A percentile compares a stretch with the other conserved stretches of the same genome.
These are phyloP conservation scores for Micropoecilia bifurca DNA, from an alignment of 2,797 vertebrate species.

Conservation along the genomic window DNA sequence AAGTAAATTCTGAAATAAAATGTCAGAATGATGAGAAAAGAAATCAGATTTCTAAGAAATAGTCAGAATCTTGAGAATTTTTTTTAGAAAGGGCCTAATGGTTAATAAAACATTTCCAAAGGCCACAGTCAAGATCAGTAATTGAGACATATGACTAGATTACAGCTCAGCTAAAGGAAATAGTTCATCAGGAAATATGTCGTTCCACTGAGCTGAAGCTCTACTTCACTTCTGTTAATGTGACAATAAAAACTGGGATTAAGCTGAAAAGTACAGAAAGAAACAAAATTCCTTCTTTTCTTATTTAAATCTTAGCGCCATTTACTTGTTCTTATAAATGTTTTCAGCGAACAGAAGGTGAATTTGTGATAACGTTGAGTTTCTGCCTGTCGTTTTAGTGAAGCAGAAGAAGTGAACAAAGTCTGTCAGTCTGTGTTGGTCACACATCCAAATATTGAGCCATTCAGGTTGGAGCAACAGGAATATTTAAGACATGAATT, in stretches of 20 bases:
- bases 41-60: too few relatives aligned
- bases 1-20: too few relatives aligned
- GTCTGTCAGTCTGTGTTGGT: too few relatives aligned
- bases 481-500: too few relatives aligned
- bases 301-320: not conserved
- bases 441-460: too few relatives aligned
- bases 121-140: conserved; percentile 22
- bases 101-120: conserved; percentile 10
- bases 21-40: too few relatives aligned
- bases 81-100: not conserved
- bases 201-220: not conserved
- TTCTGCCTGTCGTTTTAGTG: too few relatives aligned
- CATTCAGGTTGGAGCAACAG: too few relatives aligned
- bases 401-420: too few relatives aligned
- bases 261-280: conserved; percentile 17
- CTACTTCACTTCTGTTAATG: conserved; percentile 17
- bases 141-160: conserved; percentile 9
- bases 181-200: not conserved
- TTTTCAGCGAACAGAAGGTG: not conserved
- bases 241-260: conserved; percentile 7
- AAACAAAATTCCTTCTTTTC: conserved; percentile 3
- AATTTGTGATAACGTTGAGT: too few relatives aligned
- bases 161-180: conserved; percentile 2
- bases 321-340: conserved; percentile 11
- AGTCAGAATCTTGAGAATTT: too few relatives aligned